Base-by-base conservation (phyloP, 1,140 invertebrate genomes). In the Trachymyrmex septentrionalis region DNA sequence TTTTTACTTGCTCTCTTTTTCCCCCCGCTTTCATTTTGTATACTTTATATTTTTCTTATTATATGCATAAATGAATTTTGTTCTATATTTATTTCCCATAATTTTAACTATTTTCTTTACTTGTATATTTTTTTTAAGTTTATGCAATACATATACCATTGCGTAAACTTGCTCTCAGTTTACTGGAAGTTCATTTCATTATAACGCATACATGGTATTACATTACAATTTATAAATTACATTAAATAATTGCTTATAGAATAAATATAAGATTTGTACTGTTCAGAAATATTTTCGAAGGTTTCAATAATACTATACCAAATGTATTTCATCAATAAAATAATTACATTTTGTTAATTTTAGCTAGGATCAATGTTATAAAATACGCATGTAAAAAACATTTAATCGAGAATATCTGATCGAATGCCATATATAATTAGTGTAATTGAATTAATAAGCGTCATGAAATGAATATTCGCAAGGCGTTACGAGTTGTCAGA, bases 381-480 rank as follows among this genome's bases (percentile, higher is more conserved):
- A 67, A 34, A 69, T 30, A n/a, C n/a, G 48, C 12, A 50, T 14
- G 4, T 14, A 50, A 50, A 50, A 16, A 44, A 59, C 24, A 81
- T 81, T 71, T 71, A 81, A 80, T 55, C 27, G 77, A n/a, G 16
- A 44, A 82, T 84, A 75, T 50, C 44, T 34, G 80, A 84, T 84
- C 24, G 57, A 75, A 34, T 24, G 63, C 27, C 16, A 48, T n/a
- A 44, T n/a, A 14, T 61, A 59, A 73, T 63, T 24, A 53, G 19
- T 61, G 38, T 84, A 84, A 84, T 84, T 84, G 57, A 84, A 84
- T 84, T 84, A 84, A 84, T 84, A 84, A 84, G 69, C 69, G 69
- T 75, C 69, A 63, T 57, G n/a, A 30, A 72, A 82, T 50, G 55
- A 84, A 84, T 75, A 84, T 84, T 57, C 80, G 69, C 55, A 16